Percentiles rank a stretch among this genome's conserved stretches.
Conservation (phyloP, 2,113 vertebrate species). For the Neolamprologus variostigma region DNA sequence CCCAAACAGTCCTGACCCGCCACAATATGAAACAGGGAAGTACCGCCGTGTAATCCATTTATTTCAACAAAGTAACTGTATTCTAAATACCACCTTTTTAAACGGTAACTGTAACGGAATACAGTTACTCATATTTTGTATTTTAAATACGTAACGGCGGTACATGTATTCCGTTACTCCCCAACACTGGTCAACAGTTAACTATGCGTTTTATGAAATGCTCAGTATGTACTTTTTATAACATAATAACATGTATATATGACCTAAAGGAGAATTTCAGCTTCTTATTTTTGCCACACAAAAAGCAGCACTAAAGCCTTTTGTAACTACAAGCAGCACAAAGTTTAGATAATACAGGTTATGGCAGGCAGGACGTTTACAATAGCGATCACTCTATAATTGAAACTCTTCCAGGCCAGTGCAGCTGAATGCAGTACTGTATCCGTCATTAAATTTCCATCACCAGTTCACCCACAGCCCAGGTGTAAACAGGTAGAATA, state of each 20-base stretch:
- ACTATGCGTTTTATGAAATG: not conserved
- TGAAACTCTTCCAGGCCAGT: not conserved
- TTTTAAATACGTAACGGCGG: too few species aligned
- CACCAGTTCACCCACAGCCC: not conserved
- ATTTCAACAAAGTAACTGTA: too few species aligned
- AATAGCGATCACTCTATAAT: not conserved
- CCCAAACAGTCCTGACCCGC: too few species aligned
- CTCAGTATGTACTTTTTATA: not conserved
- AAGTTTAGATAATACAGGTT: not conserved
- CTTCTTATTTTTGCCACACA: not conserved
- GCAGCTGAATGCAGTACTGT: not conserved
- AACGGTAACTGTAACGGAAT: too few species aligned
- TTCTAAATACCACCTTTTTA: too few species aligned
- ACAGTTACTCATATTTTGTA: too few species aligned
- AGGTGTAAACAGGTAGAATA: not conserved
- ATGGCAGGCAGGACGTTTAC: not conserved
- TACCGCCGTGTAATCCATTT: too few species aligned
- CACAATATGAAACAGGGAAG: too few species aligned
- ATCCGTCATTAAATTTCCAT: not conserved
- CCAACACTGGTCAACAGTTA: not conserved
- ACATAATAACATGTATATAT: not conserved
- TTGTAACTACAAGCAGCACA: not conserved
- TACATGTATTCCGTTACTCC: too few species aligned
- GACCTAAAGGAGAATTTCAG: not conserved
- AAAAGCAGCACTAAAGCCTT: not conserved